Evolutionary conservation across 2,797 vertebrate species (phyloP), one percentile per base, ranked within the genome.

Genomic region (Podarcis lilfordi): DNA sequence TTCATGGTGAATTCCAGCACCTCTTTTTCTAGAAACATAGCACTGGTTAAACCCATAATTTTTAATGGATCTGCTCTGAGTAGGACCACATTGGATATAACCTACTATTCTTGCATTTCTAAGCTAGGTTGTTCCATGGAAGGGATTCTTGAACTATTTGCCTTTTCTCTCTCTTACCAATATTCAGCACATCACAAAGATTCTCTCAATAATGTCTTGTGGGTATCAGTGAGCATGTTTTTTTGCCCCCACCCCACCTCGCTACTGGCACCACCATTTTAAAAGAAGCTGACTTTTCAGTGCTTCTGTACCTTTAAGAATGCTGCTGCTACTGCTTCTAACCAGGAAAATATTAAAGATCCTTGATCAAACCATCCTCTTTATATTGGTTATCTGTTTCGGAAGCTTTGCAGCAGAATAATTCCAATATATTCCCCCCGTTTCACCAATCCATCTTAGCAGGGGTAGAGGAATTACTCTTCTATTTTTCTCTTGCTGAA

Each of bases 401-500:
- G 88, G 61, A 40, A 91, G 40, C 27, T 27, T 5, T 82, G 68
- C 86, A 86, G 72, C n/a, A 50, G 66, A 78, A 80, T 17, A 35
- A 43, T 79, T 81, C 90, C 84, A 71, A 43, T 81, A 2, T 78
- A 86, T 85, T 89, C 50, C 77, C 64, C 89, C 13, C 4, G 40
- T 91, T 92, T 91, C 85, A 88, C 43, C 75, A 37, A 72, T 43
- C 78, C 45, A 21, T 4, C 40, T 13, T 85, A 86, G 37, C 71
- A 40, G 71, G 61, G 50, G 85, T 80, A 61, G 88, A 82, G 82
- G 86, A 80, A 74, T 89, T 80, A 74, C n/a, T 80, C 17, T 82
- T 91, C 45, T 55, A 86, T 88, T 94, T 95, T 17, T 92, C 89
- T 1, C 92, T 85, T 87, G 25, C 40, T 90, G 89, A 85, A 93